Base-by-base conservation (phyloP, 2,113 vertebrate genomes). In the Colistium nudipinnis region DNA sequence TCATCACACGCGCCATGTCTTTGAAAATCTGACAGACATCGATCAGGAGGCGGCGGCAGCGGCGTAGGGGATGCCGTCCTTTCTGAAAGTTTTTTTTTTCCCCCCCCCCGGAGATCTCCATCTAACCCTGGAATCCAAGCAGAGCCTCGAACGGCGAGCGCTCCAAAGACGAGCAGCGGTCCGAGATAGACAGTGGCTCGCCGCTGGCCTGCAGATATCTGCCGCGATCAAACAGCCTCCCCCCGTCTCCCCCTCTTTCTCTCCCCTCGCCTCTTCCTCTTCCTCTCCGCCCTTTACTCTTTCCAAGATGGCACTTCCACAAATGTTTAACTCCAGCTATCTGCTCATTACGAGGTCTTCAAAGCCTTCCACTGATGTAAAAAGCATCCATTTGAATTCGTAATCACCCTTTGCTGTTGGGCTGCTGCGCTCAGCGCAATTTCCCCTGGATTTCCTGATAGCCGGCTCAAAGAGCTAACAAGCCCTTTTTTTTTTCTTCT, bases 341-440 rank as follows among this genome's bases (percentile, higher is more conserved):
- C 88, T 88, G 92, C 94, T 97, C 94, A 95, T 97, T 96, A 97
- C 95, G 94, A 89, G 86, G 89, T 90, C 92, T 95, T 93, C 91
- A 94, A 95, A 93, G 93, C 84, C 79, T 92, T 83, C 91, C 91
- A 94, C 93, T 96, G 95, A 95, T 95, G 95, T 93, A 94, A 94
- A n/a, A 96, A 93, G 93, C 94, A 90, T 90, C 93, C 92, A 92
- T 96, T 95, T 96, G 92, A 94, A 96, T 96, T 94, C 93, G 94
- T 96, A 94, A 96, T 95, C 94, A 91, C 89, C 90, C 91, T 89
- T 89, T 76, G 77, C 79, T 84, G 88, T 60, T 54, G 59, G 62
- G 88, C 91, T 93, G 92, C 93, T 92, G 93, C 76, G 93, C 93
- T 93, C 1, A 76, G 92, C 93, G 87, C 89, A 93, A 89, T 86